Base-by-base conservation (phyloP, 35 echinoderm and acorn worm species). In the Chiridota heheva region DNA sequence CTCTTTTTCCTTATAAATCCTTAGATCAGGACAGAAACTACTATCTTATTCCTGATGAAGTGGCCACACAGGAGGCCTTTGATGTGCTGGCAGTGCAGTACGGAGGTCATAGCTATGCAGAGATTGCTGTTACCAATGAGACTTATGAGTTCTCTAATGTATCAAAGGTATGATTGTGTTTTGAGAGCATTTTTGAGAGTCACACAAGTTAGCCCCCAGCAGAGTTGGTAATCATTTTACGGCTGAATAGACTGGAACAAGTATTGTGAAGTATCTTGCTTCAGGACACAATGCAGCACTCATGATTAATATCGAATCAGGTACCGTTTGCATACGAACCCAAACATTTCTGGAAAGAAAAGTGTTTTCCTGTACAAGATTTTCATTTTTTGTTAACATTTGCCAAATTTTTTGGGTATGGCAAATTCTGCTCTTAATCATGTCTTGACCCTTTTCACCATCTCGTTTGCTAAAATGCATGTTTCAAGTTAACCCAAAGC, bases 21-120 rank as follows among this genome's bases (percentile, higher is more conserved):
- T 40, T 62, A 96, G 93, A 91, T 91, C 78, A 62, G 58, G 71
- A 82, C 22, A 67, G 93, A 47, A 96, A 96, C 57, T 96, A 87
- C 51, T 96, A 96, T 56, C 60, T 80, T 20, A 74, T 96, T 1
- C 83, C 93, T 10, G 76, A 96, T 30, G 32, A 63, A 34, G 84
- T 96, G 1, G 63, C 63, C 13, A 87, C 69, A 1, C 41, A 87
- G 18, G 93, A 96, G 18, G 37, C 46, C 18, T 96, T 96, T 80
- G 89, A 83, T 3, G 83, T 63, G 38, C 57, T 96, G 10, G 71
- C 38, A 36, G 63, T 59, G 5, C 41, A 60, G 20, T 90, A 96
- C 78, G 83, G 83, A 33, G 73, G 68, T 16, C 83, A 70, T 10
- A 83, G 70, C 1, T 96, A 70, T 91, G 83, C 43, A 51, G 40